Conservation (phyloP, 2,113 vertebrate genomes). For the Corapipo altera region DNA sequence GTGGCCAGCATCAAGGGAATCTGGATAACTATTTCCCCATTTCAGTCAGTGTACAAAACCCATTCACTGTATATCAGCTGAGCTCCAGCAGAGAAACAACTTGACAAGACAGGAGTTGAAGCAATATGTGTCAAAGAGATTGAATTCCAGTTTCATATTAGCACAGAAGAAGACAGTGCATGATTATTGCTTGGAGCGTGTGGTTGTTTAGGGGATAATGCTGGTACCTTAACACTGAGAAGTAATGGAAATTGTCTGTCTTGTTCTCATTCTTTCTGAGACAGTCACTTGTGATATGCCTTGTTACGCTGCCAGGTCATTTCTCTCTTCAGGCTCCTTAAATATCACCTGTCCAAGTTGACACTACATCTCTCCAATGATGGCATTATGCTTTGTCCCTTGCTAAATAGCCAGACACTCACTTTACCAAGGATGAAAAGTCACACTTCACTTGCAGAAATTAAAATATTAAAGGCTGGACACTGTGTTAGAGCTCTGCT, state of each 20-base stretch:
- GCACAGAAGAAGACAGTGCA: conserved; percentile 55
- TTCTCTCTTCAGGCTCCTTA: conserved; percentile 67
- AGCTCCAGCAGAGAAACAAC: conserved; percentile 45
- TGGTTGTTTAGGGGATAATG: conserved; percentile 54
- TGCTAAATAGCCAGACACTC: conserved; percentile 31
- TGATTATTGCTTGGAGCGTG: conserved; percentile 63
- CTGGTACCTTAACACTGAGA: conserved; percentile 37
- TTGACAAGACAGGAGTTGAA: conserved; percentile 59
- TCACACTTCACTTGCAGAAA: conserved; percentile 30
- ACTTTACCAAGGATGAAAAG: conserved; percentile 1
- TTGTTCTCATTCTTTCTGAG: conserved; percentile 57
- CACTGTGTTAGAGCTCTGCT: not conserved
- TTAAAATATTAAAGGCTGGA: conserved; percentile 35
- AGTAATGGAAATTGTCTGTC: conserved; percentile 69
- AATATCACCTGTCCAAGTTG: conserved; percentile 68
- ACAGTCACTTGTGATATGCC: conserved; percentile 56
- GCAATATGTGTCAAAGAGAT: conserved; percentile 69
- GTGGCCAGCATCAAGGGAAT: not conserved
- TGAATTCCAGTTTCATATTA: conserved; percentile 69
- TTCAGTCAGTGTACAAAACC: conserved; percentile 26
- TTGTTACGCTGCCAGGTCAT: conserved; percentile 67
- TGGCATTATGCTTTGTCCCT: conserved; percentile 40
- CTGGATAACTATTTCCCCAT: conserved; percentile 11
- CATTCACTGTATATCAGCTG: conserved; percentile 40
- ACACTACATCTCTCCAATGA: conserved; percentile 45